Evolutionary conservation across 2,797 vertebrate species (phyloP).

Genomic region (Tinamus major): DNA sequence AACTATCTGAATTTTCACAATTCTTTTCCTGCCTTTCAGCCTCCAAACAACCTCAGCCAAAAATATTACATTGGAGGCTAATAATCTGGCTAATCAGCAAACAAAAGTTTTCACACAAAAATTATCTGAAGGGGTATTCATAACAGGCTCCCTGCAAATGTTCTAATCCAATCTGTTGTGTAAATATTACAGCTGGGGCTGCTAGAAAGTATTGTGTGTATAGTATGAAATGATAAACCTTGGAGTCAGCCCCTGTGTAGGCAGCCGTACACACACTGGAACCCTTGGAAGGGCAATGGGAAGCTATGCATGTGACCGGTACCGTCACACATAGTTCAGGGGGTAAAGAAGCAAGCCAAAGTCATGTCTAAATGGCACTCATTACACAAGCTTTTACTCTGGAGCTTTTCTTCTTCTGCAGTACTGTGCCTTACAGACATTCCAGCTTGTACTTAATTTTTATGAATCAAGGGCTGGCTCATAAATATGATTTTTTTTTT

Average conservation of each 20-base stretch:
- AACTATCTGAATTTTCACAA: neutral
- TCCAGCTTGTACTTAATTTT: neutral
- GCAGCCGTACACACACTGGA: neutral
- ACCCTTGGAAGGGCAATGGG: neutral
- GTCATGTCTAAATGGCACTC: neutral
- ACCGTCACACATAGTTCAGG: accelerated
- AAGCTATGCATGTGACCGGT: neutral
- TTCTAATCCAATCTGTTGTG: conserved; percentile 58
- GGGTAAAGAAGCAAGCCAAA: neutral
- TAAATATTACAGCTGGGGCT: conserved; percentile 50
- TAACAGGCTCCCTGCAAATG: conserved; percentile 18
- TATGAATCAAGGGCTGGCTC: neutral
- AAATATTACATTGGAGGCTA: neutral
- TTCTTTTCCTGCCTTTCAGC: neutral
- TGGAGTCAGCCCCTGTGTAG: neutral
- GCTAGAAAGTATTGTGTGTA: neutral
- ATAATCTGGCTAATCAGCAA: conserved; percentile 10
- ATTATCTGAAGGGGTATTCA: conserved; percentile 45
- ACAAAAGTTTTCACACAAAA: conserved; percentile 43
- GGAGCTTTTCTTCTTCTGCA: neutral
- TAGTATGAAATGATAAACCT: neutral
- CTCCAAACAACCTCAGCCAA: neutral
- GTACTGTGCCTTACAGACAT: neutral
- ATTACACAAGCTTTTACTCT: neutral
- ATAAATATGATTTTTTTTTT: neutral